Evolutionary conservation across 2,113 vertebrate genomes (phyloP).

Genomic region (Psittacula cyanocephala): DNA sequence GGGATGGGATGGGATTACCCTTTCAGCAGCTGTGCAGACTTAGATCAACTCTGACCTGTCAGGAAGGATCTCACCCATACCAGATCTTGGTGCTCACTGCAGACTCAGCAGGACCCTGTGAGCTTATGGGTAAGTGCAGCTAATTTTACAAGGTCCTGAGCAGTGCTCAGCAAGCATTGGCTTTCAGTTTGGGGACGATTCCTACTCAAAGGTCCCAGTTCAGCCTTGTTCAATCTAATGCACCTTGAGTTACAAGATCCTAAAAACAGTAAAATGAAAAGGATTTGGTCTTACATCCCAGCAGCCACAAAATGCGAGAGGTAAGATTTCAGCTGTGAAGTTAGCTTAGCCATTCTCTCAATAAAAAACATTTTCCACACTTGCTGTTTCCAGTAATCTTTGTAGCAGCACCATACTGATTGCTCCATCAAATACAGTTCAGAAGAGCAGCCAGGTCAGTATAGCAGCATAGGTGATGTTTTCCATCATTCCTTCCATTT

Average conservation of each 20-base stretch:
- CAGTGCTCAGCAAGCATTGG: fast-evolving
- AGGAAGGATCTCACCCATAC: background rate
- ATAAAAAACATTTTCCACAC: background rate
- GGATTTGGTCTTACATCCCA: background rate
- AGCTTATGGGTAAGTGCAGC: background rate
- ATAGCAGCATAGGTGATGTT: background rate
- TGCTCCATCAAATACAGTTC: background rate
- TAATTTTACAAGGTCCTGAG: background rate
- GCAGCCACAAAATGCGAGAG: background rate
- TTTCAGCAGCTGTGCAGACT: background rate
- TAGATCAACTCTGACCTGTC: background rate
- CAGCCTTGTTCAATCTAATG: background rate
- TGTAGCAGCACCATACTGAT: background rate
- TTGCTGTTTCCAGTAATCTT: background rate
- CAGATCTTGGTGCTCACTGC: background rate
- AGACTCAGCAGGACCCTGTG: background rate
- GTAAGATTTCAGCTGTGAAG: background rate
- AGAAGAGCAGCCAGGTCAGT: constrained; percentile 13
- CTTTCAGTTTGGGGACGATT: background rate
- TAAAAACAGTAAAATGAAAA: background rate
- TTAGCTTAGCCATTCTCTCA: background rate
- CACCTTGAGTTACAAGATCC: background rate
- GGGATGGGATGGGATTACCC: background rate
- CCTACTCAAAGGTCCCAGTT: background rate
- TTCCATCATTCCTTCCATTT: background rate